Evolutionary conservation across 64 coral and sea anemone genomes (phyloP).

Genomic region (Actinia tenebrosa): DNA sequence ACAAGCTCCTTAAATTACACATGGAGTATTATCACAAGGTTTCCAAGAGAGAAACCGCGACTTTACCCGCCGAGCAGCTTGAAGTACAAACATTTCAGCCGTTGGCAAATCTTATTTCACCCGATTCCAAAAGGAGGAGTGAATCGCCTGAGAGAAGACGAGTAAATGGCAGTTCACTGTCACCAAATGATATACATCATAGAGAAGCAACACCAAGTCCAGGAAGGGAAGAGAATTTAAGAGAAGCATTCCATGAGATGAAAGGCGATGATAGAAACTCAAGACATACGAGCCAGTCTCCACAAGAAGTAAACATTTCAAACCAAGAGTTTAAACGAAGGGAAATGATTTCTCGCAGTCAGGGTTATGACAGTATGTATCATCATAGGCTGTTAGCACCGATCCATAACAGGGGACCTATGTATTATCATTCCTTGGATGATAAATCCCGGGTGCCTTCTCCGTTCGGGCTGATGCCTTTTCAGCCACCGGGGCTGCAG

Average conservation of each 20-base stretch:
- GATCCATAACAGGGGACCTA: neutral
- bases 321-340: neutral
- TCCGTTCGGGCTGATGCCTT: neutral
- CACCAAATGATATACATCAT: neutral
- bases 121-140: neutral
- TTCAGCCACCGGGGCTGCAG: neutral
- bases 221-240: neutral
- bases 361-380: neutral
- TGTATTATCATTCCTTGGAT: neutral
- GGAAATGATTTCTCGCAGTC: neutral
- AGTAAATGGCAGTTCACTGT: neutral
- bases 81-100: conserved; percentile 4
- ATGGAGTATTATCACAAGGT: conserved; percentile 87
- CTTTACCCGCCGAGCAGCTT: neutral
- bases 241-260: neutral
- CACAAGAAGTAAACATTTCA: neutral
- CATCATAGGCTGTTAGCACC: neutral
- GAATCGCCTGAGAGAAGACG: neutral
- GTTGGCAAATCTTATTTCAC: neutral
- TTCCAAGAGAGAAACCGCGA: neutral
- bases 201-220: neutral
- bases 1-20: conserved; percentile 76
- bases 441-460: neutral
- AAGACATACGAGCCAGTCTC: neutral
- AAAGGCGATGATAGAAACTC: neutral